Percentiles rank a stretch among this genome's conserved stretches.
Evolutionary conservation across 2,888 invertebrate species (phyloP).

Genomic region (Mamestra brassicae): DNA sequence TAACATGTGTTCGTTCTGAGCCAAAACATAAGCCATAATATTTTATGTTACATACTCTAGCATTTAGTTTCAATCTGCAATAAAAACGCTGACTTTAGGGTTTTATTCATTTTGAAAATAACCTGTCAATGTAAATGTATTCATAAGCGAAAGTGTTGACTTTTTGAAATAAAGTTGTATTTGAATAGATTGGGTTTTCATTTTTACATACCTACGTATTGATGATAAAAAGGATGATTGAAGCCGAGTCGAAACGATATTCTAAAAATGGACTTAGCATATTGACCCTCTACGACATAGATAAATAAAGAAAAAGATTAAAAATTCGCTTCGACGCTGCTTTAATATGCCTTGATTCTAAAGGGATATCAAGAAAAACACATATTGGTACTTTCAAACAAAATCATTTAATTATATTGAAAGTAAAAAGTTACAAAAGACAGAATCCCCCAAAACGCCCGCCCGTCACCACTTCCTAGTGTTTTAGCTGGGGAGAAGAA

Average conservation of each 20-base stretch:
- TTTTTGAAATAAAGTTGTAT: constrained; percentile 68
- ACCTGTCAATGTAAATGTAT: constrained; percentile 28
- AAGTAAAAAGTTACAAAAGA: not conserved
- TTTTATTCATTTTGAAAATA: constrained; percentile 42
- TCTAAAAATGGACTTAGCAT: not conserved
- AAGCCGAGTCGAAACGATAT: not conserved
- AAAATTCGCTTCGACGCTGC: not conserved
- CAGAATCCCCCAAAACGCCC: constrained; percentile 31
- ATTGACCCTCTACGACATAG: not conserved
- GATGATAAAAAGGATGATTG: not conserved
- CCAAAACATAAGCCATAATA: constrained; percentile 65
- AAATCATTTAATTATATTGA: constrained; percentile 5
- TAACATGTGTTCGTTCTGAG: constrained; percentile 58
- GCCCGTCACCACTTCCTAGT: constrained; percentile 33
- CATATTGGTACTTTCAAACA: not conserved
- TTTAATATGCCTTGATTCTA: not conserved
- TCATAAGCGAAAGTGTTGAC: constrained; percentile 58
- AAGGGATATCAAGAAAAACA: constrained; percentile 1
- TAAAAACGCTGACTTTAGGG: constrained; percentile 42
- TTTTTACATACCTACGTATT: not conserved
- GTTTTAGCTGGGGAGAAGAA: constrained; percentile 11
- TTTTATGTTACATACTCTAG: constrained; percentile 49
- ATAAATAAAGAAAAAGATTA: not conserved
- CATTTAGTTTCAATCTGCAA: constrained; percentile 56
- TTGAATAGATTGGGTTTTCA: constrained; percentile 41